Conservation (phyloP, 1,140 invertebrate genomes). For the Agrypnia vestita region DNA sequence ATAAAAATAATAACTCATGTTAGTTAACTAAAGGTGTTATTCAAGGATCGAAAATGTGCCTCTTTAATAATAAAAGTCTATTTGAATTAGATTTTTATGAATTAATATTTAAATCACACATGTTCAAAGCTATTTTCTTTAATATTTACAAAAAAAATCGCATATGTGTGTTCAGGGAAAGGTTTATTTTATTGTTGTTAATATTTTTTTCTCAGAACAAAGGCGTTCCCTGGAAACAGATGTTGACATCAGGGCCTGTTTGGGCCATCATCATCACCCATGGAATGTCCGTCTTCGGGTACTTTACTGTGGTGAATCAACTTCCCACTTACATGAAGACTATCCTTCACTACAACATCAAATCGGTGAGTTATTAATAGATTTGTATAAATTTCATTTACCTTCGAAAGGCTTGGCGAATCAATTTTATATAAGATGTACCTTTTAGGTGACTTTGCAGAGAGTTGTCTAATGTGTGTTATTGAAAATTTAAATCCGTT, state of each 20-base stretch:
- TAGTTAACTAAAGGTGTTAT: too few relatives aligned
- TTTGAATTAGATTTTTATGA: too few relatives aligned
- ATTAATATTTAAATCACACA: not conserved
- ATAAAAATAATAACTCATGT: too few relatives aligned
- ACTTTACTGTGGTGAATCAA: constrained; percentile 95
- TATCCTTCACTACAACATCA: constrained; percentile 90
- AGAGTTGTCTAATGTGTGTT: too few relatives aligned
- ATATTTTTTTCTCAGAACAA: constrained; percentile 69
- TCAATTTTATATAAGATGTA: too few relatives aligned
- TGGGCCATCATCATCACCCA: constrained; percentile 95
- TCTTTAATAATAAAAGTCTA: too few relatives aligned
- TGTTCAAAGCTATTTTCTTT: not conserved
- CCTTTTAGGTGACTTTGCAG: too few relatives aligned
- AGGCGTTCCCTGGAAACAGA: constrained; percentile 84
- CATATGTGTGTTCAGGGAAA: not conserved
- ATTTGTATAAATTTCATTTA: too few relatives aligned
- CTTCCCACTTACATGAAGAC: constrained; percentile 95
- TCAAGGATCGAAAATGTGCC: too few relatives aligned
- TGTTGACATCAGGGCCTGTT: constrained; percentile 88
- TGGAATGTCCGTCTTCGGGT: constrained; percentile 93
- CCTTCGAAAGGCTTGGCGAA: too few relatives aligned
- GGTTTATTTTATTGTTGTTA: not conserved
- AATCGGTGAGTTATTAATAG: constrained; percentile 76
- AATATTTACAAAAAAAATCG: not conserved
- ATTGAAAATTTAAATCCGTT: too few relatives aligned